Conservation (phyloP, 2,888 invertebrate species). For the Phyllotreta cruciferae region DNA sequence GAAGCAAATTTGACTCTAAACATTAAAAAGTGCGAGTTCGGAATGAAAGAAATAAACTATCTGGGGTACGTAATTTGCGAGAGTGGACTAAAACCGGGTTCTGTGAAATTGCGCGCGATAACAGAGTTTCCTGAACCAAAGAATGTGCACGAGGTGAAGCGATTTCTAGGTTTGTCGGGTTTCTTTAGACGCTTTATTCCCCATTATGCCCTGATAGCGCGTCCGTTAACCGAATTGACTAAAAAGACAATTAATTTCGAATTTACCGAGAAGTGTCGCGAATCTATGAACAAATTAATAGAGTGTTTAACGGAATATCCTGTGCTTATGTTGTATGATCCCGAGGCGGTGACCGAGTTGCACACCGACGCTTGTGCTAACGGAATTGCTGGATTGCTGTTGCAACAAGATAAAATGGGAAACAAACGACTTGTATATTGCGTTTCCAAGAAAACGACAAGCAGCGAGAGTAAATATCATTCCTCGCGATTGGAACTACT, state of each 20-base stretch:
- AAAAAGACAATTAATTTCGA: conserved; percentile 38
- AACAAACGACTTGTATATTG: conserved; percentile 42
- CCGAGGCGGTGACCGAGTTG: conserved; percentile 35
- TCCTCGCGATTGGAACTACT: conserved; percentile 44
- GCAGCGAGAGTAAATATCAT: conserved; percentile 42
- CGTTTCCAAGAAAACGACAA: conserved; percentile 43
- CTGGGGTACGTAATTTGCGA: conserved; percentile 32
- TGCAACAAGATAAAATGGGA: conserved; percentile 43
- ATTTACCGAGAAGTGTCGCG: conserved; percentile 22
- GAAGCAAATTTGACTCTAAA: conserved; percentile 50
- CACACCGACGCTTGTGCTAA: conserved; percentile 37
- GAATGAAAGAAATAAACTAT: conserved; percentile 34
- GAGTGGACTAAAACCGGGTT: conserved; percentile 32
- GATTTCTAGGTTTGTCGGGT: conserved; percentile 41
- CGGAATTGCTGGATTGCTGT: conserved; percentile 44
- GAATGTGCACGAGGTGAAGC: conserved; percentile 35
- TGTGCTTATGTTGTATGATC: conserved; percentile 36
- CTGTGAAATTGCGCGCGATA: conserved; percentile 29
- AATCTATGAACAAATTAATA: conserved; percentile 33
- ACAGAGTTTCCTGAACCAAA: conserved; percentile 35
- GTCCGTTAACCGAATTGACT: conserved; percentile 45
- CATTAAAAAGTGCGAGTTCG: conserved; percentile 49
- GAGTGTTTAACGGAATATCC: conserved; percentile 24
- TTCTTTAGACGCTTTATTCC: conserved; percentile 42
- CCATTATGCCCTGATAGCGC: conserved; percentile 42